Percentiles rank a stretch among this genome's conserved stretches.
Evolutionary conservation across 2,113 vertebrate genomes (phyloP).

Genomic region (Gallinago jamesoni): DNA sequence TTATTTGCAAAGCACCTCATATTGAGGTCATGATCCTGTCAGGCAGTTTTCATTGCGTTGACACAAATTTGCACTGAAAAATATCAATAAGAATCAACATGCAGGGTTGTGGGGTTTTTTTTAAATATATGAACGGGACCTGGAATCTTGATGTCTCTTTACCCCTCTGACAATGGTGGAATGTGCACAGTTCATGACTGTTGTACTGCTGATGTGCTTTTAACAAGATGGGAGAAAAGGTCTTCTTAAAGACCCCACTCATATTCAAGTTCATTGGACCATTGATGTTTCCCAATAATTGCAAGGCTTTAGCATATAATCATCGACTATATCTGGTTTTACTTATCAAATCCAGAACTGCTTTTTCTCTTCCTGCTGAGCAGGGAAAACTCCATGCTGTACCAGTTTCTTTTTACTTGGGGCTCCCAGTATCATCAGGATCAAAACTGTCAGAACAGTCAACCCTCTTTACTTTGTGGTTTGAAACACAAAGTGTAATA

Average conservation of each 20-base stretch:
- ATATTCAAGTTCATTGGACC: constrained; percentile 24
- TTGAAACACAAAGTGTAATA: constrained; percentile 55
- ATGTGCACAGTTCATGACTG: neutral
- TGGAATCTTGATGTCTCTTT: neutral
- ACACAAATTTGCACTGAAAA: neutral
- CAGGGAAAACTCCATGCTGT: constrained; percentile 58
- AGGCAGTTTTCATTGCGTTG: neutral
- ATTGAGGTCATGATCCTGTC: neutral
- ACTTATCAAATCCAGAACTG: constrained; percentile 80
- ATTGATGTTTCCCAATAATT: constrained; percentile 73
- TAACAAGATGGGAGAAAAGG: constrained; percentile 64
- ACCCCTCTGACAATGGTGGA: neutral
- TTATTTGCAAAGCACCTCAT: neutral
- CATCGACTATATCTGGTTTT: constrained; percentile 75
- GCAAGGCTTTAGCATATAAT: constrained; percentile 63
- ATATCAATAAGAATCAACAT: neutral
- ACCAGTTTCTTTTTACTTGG: constrained; percentile 65
- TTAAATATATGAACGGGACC: neutral
- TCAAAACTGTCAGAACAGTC: constrained; percentile 59
- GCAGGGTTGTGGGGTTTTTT: neutral
- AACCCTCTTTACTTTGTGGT: constrained; percentile 63
- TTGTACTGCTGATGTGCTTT: constrained; percentile 40
- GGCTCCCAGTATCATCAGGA: constrained; percentile 47
- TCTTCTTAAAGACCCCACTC: constrained; percentile 38
- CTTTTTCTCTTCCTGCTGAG: constrained; percentile 68